Conservation (phyloP, 1,140 invertebrate genomes). For the Drosophila ogumai region DNA sequence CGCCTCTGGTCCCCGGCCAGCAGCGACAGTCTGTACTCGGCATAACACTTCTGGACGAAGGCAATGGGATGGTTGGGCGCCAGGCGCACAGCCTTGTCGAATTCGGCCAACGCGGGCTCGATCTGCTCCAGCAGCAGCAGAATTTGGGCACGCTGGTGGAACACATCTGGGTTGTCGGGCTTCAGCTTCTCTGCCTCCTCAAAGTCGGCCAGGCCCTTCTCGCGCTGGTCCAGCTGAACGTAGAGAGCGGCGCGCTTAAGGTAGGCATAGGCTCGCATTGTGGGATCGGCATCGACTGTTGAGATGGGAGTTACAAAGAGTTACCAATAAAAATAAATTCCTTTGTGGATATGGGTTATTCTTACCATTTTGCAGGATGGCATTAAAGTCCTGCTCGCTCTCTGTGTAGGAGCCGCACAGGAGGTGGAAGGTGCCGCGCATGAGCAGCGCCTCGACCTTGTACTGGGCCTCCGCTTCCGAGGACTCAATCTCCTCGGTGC, state of each 20-base stretch:
- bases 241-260: slow-evolving; percentile 94
- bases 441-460: slow-evolving; percentile 89
- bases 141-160: slow-evolving; percentile 91
- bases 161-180: slow-evolving; percentile 93
- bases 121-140: slow-evolving; percentile 92
- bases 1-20: slow-evolving; percentile 86
- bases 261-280: slow-evolving; percentile 93
- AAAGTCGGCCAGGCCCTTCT: slow-evolving; percentile 92
- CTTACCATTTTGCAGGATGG: slow-evolving; percentile 87
- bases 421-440: slow-evolving; percentile 93
- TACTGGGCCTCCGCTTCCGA: slow-evolving; percentile 86
- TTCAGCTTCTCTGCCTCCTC: slow-evolving; percentile 90
- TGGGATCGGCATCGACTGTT: slow-evolving; percentile 86
- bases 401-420: slow-evolving; percentile 90
- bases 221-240: slow-evolving; percentile 91
- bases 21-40: slow-evolving; percentile 90
- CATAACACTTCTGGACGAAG: slow-evolving; percentile 94
- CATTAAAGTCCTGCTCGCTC: slow-evolving; percentile 90
- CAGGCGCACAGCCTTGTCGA: slow-evolving; percentile 92
- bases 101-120: slow-evolving; percentile 92
- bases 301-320: neutral
- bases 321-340: neutral
- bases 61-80: slow-evolving; percentile 94
- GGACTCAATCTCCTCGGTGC: slow-evolving; percentile 92
- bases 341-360: neutral